Base-by-base conservation (phyloP, 1,140 invertebrate species). In the Delia radicum region DNA sequence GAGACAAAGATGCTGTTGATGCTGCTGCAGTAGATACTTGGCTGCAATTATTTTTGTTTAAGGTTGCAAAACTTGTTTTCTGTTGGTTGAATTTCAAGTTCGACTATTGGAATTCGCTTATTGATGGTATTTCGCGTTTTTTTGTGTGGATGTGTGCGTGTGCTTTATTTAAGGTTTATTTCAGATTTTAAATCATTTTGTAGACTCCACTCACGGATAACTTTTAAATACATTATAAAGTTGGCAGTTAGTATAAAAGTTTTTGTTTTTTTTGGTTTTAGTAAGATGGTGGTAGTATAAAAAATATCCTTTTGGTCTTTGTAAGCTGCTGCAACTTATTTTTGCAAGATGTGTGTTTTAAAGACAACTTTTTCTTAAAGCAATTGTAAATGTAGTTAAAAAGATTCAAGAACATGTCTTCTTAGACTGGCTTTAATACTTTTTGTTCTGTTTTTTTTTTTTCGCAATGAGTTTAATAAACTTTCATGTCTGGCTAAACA, bases 401-500 rank as follows among this genome's bases (percentile, higher is more conserved):
- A n/a, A 37, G n/a, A 12, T 33, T 15, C n/a, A 42, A 42, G 12
- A 42, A 15, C 12, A 42, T 42, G 37, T 42, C 37, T 42, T 42
- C 37, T 42, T 42, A 42, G 37, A 13, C 12, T 10, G 37, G 37
- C 37, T 42, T 42, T 42, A 42, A 42, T 42, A 42, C 37, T 42
- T 55, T 21, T 24, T 55, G 21, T 55, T 55, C 7, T 21, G 48
- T 55, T 21, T 21, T n/a, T 18, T n/a, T 48, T 21, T 21, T 55
- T 10, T 1, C 1, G 3, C 3, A 1, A 3, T 8, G 65, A 33
- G 65, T 69, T 69, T 69, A 69, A 69, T 69, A 69, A 69, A 69
- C 65, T 69, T 69, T 69, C 31, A 33, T 69, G 65, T 69, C 65
- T 69, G 65, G 65, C 65, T 69, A 69, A 69, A 69, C 65, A 69